Evolutionary conservation across 2,888 invertebrate genomes (phyloP).

Genomic region (Phortica magna): DNA sequence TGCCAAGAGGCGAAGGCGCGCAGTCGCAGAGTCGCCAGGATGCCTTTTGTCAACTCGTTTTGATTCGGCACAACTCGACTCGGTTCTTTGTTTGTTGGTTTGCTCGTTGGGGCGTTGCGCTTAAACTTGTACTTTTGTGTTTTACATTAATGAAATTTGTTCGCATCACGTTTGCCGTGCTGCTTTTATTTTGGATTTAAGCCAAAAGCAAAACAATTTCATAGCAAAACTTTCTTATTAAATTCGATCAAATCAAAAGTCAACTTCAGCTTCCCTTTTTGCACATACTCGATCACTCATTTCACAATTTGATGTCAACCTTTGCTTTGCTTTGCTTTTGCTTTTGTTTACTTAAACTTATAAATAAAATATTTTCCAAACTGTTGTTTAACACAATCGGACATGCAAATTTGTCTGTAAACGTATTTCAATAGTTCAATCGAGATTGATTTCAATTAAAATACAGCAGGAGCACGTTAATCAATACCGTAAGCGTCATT

Average conservation of each 20-base stretch:
- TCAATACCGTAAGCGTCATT: conserved; percentile 49
- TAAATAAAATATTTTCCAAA: conserved; percentile 31
- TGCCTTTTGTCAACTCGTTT: not conserved
- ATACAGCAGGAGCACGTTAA: conserved; percentile 63
- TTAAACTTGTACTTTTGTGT: conserved; percentile 71
- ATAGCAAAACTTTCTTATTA: not conserved
- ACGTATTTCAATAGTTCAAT: not conserved
- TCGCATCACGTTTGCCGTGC: conserved; percentile 67
- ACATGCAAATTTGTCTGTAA: conserved; percentile 28
- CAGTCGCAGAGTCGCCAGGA: not conserved
- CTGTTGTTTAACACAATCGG: conserved; percentile 29
- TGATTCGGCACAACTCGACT: not conserved
- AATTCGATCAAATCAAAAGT: conserved; percentile 42
- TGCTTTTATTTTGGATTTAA: not conserved
- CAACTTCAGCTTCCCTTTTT: conserved; percentile 18
- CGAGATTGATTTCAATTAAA: conserved; percentile 61
- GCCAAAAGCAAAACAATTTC: not conserved
- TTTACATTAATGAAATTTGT: conserved; percentile 75
- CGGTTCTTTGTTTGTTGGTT: conserved; percentile 21
- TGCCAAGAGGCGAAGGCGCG: no score
- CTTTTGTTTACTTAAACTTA: conserved; percentile 32
- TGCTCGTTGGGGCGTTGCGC: conserved; percentile 44
- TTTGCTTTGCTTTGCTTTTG: conserved; percentile 31
- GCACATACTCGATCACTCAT: conserved; percentile 14
- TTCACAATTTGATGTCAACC: conserved; percentile 17